phyloP scores from a whole-genome alignment of 1,140 invertebrate species.

The Philopotamus ludificatus region DNA sequence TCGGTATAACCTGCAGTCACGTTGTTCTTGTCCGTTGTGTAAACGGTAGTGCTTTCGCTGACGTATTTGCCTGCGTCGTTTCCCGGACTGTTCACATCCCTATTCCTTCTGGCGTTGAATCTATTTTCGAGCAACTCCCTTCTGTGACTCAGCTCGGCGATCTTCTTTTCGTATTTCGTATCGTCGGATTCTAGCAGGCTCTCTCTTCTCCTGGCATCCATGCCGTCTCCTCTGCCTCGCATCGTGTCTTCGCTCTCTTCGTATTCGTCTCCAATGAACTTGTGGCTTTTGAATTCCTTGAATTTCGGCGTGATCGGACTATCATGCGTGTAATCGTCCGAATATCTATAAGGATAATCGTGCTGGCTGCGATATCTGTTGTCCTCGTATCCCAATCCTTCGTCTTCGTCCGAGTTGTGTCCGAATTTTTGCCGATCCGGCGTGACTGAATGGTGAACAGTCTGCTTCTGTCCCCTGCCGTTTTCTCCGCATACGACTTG shows the following conservation, averaged over 20 bases:
- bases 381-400: slow-evolving; percentile 69
- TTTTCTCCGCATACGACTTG: slow-evolving; percentile 62
- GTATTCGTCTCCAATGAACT: slow-evolving; percentile 51
- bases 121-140: slow-evolving; percentile 73
- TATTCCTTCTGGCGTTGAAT: slow-evolving; percentile 60
- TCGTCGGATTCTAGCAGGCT: slow-evolving; percentile 47
- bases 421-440: slow-evolving; percentile 49
- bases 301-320: slow-evolving; percentile 52
- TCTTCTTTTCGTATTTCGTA: slow-evolving; percentile 37
- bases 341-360: slow-evolving; percentile 46
- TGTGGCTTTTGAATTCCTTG: slow-evolving; percentile 51
- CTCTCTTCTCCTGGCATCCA: slow-evolving; percentile 61
- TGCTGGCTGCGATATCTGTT: slow-evolving; percentile 43
- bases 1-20: slow-evolving; percentile 45
- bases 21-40: slow-evolving; percentile 51
- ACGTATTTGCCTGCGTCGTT: slow-evolving; percentile 56
- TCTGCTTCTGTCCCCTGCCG: slow-evolving; percentile 52
- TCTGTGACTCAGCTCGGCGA: slow-evolving; percentile 66
- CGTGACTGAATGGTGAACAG: slow-evolving; percentile 56
- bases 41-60: slow-evolving; percentile 54
- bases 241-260: slow-evolving; percentile 48
- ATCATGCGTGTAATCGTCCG: slow-evolving; percentile 46
- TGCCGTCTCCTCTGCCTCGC: slow-evolving; percentile 65
- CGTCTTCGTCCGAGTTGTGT: slow-evolving; percentile 69
- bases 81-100: slow-evolving; percentile 48